Evolutionary conservation across 2,888 invertebrate species (phyloP).

Genomic region (Eupeodes latifasciatus): DNA sequence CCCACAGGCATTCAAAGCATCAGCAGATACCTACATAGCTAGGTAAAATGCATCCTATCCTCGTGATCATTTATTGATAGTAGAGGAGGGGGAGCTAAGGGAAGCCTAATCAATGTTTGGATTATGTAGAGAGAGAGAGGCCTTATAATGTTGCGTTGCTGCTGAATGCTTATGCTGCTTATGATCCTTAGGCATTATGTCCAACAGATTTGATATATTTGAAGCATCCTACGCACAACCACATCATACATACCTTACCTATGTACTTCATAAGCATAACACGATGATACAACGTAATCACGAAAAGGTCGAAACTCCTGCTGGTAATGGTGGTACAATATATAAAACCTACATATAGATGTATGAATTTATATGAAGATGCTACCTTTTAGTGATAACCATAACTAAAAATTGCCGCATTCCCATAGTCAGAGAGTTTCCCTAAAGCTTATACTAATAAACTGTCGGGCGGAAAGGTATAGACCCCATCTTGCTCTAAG

Average conservation of each 20-base stretch:
- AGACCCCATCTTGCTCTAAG: conserved; percentile 18
- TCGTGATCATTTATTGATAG: conserved; percentile 43
- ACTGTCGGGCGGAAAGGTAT: conserved; percentile 37
- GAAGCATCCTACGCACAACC: conserved; percentile 55
- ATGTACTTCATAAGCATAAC: neutral
- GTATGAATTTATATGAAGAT: neutral
- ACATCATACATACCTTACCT: neutral
- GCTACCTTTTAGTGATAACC: conserved; percentile 68
- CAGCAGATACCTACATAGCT: too few relatives aligned
- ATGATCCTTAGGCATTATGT: conserved; percentile 59
- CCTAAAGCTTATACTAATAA: conserved; percentile 53
- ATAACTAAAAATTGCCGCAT: conserved; percentile 65
- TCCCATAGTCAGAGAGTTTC: conserved; percentile 51
- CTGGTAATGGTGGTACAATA: neutral
- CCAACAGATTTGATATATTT: conserved; percentile 66
- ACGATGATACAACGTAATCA: conserved; percentile 44
- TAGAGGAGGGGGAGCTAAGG: neutral
- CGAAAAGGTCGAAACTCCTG: conserved; percentile 51
- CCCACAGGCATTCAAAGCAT: conserved; percentile 34
- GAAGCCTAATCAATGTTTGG: conserved; percentile 70
- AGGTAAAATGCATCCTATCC: conserved; percentile 5
- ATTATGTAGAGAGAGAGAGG: conserved; percentile 22
- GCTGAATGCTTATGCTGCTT: conserved; percentile 36
- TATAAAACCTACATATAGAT: neutral
- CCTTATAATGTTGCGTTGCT: conserved; percentile 40